Evolutionary conservation across 2,888 invertebrate species (phyloP), one percentile per base, ranked within the genome.

Genomic region (Antheraea yamamai): DNA sequence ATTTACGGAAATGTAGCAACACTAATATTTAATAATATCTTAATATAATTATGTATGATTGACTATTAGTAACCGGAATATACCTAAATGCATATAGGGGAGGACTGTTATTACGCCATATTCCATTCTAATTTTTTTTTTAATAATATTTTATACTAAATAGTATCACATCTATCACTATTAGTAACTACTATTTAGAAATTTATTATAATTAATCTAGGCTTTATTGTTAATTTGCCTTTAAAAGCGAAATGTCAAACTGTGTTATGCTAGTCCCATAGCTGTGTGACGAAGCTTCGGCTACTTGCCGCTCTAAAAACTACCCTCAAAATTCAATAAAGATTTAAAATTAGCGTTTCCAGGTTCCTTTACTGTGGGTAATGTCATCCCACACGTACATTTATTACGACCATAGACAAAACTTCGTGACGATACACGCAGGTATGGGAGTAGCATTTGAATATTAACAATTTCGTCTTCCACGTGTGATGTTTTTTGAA

Each of bases 131-230:
- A 68, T 70, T 85, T 84, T 39, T 70, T 85, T 86, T 84, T 81
- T 85, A 87, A 88, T 84, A 84, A 85, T 84, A 88, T 87, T 83
- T 82, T 85, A 81, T 88, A 88, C 85, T 88, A 89, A 88, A 83
- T 89, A 90, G 88, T 92, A 92, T 91, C 91, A 91, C 92, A 90
- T 87, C 91, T 89, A 90, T 89, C 84, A 86, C 84, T 85, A 83
- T 83, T 81, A 81, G 79, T 84, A 83, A 81, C 83, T 84, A 85
- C 79, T 81, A 81, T 81, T 81, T 81, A 81, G 80, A 80, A 78
- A 78, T 80, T 81, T 83, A 66, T 26, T 66, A n/a, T 7, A 78
- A 80, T 80, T 77, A 82, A 79, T 82, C 80, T 81, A 83, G 76
- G 73, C 58, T 39, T 74, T 72, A 75, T 47, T 26, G 71, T 71